These are phyloP conservation scores for Amphimallon solstitiale DNA, from an alignment of 2,888 invertebrate species.

Conservation along the genomic window DNA sequence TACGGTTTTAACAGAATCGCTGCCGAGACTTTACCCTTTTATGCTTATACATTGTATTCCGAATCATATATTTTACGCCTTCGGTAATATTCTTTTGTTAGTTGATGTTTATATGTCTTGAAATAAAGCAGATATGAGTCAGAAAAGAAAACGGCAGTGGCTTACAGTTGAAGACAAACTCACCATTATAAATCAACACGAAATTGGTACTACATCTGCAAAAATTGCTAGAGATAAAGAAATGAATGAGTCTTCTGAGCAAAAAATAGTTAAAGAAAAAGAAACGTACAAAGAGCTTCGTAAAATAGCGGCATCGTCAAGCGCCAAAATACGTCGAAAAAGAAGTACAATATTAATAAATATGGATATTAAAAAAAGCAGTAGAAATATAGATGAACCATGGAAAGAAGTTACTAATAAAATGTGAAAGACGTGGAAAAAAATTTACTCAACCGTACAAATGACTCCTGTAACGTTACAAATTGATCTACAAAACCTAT, in stretches of 20 bases:
- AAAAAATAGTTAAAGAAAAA: conserved; percentile 8
- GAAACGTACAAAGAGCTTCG: background rate
- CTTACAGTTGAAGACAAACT: conserved; percentile 8
- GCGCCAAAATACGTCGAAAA: background rate
- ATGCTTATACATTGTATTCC: no score
- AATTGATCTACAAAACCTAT: no score
- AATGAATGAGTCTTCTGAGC: background rate
- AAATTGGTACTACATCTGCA: background rate
- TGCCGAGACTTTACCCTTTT: no score
- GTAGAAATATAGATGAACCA: no score
- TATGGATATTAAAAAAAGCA: no score
- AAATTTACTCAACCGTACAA: no score
- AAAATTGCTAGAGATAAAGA: background rate
- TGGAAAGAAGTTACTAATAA: no score
- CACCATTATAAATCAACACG: background rate
- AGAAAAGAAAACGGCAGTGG: conserved; percentile 12
- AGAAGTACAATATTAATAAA: conserved; percentile 1
- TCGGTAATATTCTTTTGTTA: background rate
- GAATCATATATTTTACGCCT: no score
- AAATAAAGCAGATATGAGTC: background rate
- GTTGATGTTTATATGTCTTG: conserved; percentile 1
- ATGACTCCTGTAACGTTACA: no score
- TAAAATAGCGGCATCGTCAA: conserved; percentile 3
- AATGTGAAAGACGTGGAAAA: no score
- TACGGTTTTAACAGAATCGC: no score